Evolutionary conservation across 2,888 invertebrate genomes (phyloP), one percentile per base, ranked within the genome.

Genomic region (Chirona hameri): DNA sequence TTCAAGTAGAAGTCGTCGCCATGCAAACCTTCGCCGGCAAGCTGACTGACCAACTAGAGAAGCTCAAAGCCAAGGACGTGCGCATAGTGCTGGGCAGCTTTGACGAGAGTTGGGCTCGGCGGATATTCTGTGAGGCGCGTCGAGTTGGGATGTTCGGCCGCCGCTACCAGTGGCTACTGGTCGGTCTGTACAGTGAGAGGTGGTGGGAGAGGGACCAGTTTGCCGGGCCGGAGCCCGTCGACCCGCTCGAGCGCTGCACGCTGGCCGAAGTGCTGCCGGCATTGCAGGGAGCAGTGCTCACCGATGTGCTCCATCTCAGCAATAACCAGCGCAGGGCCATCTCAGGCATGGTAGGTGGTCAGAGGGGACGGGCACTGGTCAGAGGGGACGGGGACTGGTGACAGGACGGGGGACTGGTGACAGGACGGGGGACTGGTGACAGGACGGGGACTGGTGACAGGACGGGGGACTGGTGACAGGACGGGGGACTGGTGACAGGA

Each of bases 1-100:
- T 91, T 86, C 93, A 92, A 60, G 93, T 97, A 86, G 92, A 94
- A 85, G 94, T 97, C 31, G 93, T 93, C 76, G 95, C 95, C 87
- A 95, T 96, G 0, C 96, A 96, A 87, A 96, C 96, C 87, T 96
- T 98, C 87, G 95, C 96, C 0, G 94, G 93, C 82, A 98, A 98
- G 89, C 94, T 96, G 14, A 92, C 91, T 83, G 91, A 93, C 15
- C 94, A 95, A 0, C 87, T 96, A 80, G 91, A 92, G 72, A 95
- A 95, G 87, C 90, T 96, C 0, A 93, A 94, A 86, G 94, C 95
- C 85, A 95, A 96, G 87, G 98, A 99, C 87, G 95, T 97, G 5
- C 91, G 98, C 83, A 96, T 99, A 83, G 97, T 99, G 86, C 90
- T 99, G 86, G 97, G 97, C 5, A 98, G 98, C 89, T 98, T 99